Base-by-base conservation (phyloP, 2,888 invertebrate species). In the Arctia plantaginis region DNA sequence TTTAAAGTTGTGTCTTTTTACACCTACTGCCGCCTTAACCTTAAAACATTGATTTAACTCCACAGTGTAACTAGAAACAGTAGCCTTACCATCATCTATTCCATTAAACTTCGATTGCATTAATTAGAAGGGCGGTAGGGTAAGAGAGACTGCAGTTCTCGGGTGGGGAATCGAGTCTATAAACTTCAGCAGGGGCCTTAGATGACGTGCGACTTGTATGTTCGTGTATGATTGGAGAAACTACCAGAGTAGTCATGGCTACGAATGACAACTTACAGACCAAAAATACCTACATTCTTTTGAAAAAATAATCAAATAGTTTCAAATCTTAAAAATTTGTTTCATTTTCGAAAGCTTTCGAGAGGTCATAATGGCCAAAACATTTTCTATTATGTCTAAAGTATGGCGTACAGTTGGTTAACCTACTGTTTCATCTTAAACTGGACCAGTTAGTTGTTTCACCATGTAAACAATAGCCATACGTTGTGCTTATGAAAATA, bases 401-500 rank as follows among this genome's bases (percentile, higher is more conserved):
- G 55, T 55, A n/a, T 55, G 33, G 3, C 12, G 35, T 41, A 1
- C n/a, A n/a, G n/a, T 69, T 8, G 23, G 51, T 78, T 69, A 12
- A 47, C 47, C 20, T 77, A 76, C 85, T 69, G 77, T 66, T 72
- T 35, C 0, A 23, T 3, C 0, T 6, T 0, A 18, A 59, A 69
- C 75, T 68, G 18, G 35, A 39, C 1, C 55, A 55, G 55, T 35
- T 33, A 69, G 44, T 33, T 59, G 39, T 72, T 71, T 68, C 66
- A 33, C 3, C n/a, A 33, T 55, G 76, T 78, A 76, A 78, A 83
- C 82, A 83, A 77, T 85, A 77, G 68, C 71, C 68, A 82, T 80
- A 74, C 72, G 55, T 23, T 44, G 73, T 73, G 71, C 75, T 81
- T 85, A 83, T 83, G 85, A 85, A 85, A 81, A 83, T 83, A 72